Conservation (phyloP, 2,888 invertebrate genomes). For the Tolmerus cingulatus region DNA sequence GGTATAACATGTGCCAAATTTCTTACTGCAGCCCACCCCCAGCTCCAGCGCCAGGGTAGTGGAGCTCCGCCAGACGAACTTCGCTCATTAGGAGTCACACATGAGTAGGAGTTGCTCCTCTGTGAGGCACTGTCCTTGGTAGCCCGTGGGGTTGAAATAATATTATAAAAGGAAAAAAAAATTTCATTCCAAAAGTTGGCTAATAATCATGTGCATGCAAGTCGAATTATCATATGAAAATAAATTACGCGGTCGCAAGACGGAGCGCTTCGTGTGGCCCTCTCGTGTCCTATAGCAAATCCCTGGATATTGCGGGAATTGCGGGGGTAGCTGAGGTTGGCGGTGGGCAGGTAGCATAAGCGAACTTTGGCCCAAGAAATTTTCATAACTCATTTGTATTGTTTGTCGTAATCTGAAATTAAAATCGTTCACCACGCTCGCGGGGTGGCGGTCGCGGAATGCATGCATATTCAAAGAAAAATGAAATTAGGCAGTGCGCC, state of each 20-base stretch:
- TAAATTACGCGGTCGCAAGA: constrained; percentile 43
- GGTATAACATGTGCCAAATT: neutral
- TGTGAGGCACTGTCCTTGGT: neutral
- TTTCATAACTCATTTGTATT: constrained; percentile 49
- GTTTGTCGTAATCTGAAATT: constrained; percentile 50
- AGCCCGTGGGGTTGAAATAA: neutral
- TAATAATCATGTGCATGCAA: constrained; percentile 42
- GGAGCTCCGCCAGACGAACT: neutral
- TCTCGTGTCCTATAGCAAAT: constrained; percentile 6
- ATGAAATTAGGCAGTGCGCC: constrained; percentile 46
- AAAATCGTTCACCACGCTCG: constrained; percentile 47
- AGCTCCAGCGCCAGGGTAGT: neutral
- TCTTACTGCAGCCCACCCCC: neutral
- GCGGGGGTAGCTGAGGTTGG: neutral
- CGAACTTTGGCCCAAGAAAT: constrained; percentile 45
- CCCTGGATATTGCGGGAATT: neutral
- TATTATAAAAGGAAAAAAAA: neutral
- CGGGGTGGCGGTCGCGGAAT: neutral
- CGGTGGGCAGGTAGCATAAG: neutral
- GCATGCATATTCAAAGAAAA: constrained; percentile 48
- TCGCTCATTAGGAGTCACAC: constrained; percentile 19
- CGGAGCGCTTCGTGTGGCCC: constrained; percentile 18
- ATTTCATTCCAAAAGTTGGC: constrained; percentile 22
- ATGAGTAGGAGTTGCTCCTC: constrained; percentile 14
- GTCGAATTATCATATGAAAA: constrained; percentile 43